Base-by-base conservation (phyloP, 2,113 vertebrate species). In the Gobio gobio region DNA sequence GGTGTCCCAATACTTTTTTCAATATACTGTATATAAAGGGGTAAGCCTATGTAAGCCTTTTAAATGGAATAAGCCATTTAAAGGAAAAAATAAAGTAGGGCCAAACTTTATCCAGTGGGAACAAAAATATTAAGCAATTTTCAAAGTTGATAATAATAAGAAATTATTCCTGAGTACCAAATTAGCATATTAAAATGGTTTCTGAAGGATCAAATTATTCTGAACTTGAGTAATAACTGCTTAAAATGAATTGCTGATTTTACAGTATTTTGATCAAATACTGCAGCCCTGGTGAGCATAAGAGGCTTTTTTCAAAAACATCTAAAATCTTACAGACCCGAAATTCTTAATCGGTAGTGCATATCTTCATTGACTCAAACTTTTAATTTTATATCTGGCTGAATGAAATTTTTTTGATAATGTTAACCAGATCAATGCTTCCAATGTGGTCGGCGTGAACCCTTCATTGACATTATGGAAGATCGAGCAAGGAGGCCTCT, bases 401-500 rank as follows among this genome's bases (percentile, higher is more conserved):
- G 1, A 33, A 40, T 36, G 22, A 12, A 13, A 9, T 1, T 22
- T 33, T 59, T 59, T 56, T 78, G 8, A 56, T 36, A 5, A 24
- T 82, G 24, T 51, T 83, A 83, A 85, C 82, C 86, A 97, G 96
- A 36, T 96, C 61, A 84, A 95, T 83, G 83, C 77, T 88, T 94
- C 94, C 1, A 89, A 86, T 10, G 89, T 96, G 18, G 86, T 87
- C 1, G 95, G 96, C 6, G 49, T 89, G 29, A 92, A 94, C 1
- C 93, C 88, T 1, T 83, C 29, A 1, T 29, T 96, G 58, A 85
- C 6, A 0, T 89, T 90, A 14, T 2, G 0, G 0, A 91, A 88
- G 81, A n/a, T 18, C 3, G 84, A 10, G 1, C 88, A 93, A 78
- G 96, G 96, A 78, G 96, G 96, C 0, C 73, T 94, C 86, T 86